A percentile compares a stretch with the other conserved stretches of the same genome.
Conservation (phyloP, 2,797 vertebrate species). For the Oceanodroma leucorhoa region DNA sequence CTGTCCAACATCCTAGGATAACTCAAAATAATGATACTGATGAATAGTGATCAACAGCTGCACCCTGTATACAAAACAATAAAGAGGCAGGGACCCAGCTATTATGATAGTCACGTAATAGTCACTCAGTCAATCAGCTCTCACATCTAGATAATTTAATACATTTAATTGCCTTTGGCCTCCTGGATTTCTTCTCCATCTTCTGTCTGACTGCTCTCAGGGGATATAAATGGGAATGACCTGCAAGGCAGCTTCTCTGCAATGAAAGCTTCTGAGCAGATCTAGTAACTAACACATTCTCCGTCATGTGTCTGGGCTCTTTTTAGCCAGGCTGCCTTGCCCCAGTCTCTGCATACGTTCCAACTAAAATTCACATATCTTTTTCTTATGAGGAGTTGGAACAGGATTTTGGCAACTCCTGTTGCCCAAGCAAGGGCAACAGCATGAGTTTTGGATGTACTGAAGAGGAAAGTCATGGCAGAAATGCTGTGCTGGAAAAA, state of each 20-base stretch:
- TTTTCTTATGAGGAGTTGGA: not conserved
- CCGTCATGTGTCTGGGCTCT: not conserved
- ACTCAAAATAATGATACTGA: not conserved
- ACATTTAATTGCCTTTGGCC: not conserved
- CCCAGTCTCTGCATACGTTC: not conserved
- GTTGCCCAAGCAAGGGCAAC: not conserved
- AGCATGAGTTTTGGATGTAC: not conserved
- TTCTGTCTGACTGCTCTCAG: not conserved
- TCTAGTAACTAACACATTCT: not conserved
- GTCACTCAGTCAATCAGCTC: not conserved
- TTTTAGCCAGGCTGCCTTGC: not conserved
- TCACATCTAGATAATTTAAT: not conserved
- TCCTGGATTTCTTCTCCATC: not conserved
- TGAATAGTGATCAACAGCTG: not conserved
- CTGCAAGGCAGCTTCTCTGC: not conserved
- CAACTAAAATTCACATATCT: not conserved
- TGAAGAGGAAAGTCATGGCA: not conserved
- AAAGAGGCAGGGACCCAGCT: not conserved
- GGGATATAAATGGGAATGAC: not conserved
- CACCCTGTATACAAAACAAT: not conserved
- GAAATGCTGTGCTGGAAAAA: constrained; percentile 3
- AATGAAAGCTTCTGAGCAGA: not conserved
- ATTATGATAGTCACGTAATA: fast-evolving
- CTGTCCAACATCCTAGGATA: not conserved
- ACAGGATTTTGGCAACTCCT: not conserved